Evolutionary conservation across 64 coral and sea anemone species (phyloP).

Genomic region (Dendrophyllia cribrosa): DNA sequence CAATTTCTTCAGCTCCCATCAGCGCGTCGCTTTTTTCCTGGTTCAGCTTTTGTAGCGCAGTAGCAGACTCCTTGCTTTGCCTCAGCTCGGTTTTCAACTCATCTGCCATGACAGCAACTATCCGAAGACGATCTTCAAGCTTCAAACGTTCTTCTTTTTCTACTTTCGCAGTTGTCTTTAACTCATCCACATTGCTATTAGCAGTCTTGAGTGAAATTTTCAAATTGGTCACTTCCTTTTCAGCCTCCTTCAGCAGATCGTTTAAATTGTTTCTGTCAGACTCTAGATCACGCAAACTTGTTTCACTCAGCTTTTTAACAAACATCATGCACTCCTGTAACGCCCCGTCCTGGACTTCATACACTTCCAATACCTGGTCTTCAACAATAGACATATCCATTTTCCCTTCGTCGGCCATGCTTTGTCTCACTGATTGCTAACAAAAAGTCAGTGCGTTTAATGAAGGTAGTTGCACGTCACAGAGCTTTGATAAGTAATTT

Average conservation of each 20-base stretch:
- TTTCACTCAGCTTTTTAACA: constrained; percentile 96
- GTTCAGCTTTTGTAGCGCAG: constrained; percentile 25
- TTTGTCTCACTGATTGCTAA: neutral
- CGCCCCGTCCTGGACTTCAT: constrained; percentile 79
- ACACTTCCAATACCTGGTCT: constrained; percentile 84
- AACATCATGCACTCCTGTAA: constrained; percentile 96
- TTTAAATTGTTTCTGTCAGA: constrained; percentile 84
- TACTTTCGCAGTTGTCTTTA: constrained; percentile 32
- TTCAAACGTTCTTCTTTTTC: constrained; percentile 43
- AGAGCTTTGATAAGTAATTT: neutral
- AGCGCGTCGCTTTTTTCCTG: constrained; percentile 21
- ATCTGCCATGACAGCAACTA: neutral
- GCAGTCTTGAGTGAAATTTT: constrained; percentile 80
- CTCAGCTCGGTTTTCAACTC: constrained; percentile 44
- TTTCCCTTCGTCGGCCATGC: constrained; percentile 51
- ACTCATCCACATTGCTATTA: constrained; percentile 74
- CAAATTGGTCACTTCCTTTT: constrained; percentile 86
- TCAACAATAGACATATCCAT: constrained; percentile 89
- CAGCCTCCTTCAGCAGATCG: constrained; percentile 83
- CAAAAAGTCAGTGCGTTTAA: neutral
- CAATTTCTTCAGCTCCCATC: constrained; percentile 19
- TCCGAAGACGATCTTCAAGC: constrained; percentile 44
- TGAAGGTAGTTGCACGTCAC: constrained; percentile 21
- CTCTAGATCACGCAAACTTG: constrained; percentile 82
- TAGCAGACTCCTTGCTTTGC: constrained; percentile 36